These are phyloP conservation scores for Falco naumanni DNA, from an alignment of 2,797 vertebrate species.

Conservation along the genomic window DNA sequence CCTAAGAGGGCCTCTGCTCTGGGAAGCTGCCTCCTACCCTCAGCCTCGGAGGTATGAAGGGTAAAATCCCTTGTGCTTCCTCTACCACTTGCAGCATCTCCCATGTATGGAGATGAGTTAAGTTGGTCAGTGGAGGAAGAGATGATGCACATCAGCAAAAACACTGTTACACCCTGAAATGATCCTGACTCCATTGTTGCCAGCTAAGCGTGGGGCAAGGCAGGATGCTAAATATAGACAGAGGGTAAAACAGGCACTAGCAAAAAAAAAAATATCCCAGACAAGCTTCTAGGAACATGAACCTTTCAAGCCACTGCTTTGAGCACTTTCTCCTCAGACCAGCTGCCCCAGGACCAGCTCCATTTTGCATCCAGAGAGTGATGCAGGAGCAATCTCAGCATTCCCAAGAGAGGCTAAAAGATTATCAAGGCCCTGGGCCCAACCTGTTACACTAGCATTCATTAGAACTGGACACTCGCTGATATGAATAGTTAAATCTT, in stretches of 20 bases:
- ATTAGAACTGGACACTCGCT: background rate
- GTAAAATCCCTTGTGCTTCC: background rate
- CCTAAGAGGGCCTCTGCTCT: background rate
- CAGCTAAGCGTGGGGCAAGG: background rate
- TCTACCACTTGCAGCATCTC: background rate
- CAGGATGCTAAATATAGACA: background rate
- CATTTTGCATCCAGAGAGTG: background rate
- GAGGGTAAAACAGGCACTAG: background rate
- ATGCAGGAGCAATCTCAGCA: background rate
- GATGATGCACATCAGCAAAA: background rate
- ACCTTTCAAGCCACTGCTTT: background rate
- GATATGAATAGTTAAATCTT: background rate
- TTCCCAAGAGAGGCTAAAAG: background rate
- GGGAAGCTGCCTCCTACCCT: background rate
- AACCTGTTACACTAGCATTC: rapidly evolving
- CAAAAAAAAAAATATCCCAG: background rate
- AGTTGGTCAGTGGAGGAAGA: background rate
- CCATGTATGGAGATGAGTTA: rapidly evolving
- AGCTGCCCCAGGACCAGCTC: background rate
- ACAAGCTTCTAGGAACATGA: background rate
- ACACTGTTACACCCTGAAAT: background rate
- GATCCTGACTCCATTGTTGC: background rate
- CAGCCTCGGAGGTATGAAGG: background rate
- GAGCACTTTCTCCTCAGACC: background rate
- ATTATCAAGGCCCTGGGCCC: background rate